Base-by-base conservation (phyloP, 2,888 invertebrate species). In the Hedychridium roseum region DNA sequence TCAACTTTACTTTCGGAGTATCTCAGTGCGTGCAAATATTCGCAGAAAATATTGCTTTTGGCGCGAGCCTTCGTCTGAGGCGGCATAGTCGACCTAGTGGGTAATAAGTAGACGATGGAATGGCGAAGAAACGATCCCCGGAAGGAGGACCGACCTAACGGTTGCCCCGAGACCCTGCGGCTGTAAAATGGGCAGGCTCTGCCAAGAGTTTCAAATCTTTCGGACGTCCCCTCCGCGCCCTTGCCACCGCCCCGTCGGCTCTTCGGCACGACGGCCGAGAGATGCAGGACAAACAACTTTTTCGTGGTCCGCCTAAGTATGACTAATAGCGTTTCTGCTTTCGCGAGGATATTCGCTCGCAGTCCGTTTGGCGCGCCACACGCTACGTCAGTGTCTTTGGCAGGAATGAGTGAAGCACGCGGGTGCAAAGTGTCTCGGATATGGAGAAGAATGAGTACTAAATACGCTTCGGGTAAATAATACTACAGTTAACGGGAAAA, bases 231-330 rank as follows among this genome's bases (percentile, higher is more conserved):
- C 17, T 34, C 31, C 15, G 16, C 41, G 35, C 35, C 34, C 41
- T 44, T 46, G 46, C 31, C 40, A 43, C 48, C 43, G 44, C 35
- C 49, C 59, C 58, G 51, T 54, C 55, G 55, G 54, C 54, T 57
- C 55, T 58, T 60, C 59, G 46, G 52, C 44, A 37, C 43, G 50
- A 50, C 64, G 57, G 62, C 60, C 61, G 55, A 54, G 57, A 66
- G 66, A 67, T 67, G 67, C 71, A 69, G 71, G 74, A 71, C 74
- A 74, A 75, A 74, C 76, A 74, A 76, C 73, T 76, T 74, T 70
- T 71, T 74, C 70, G 66, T 69, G 65, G 66, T 66, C 57, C 67
- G 62, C 60, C 58, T 57, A 64, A 66, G 62, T 60, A 71, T 71
- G 68, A 70, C 53, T 71, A 66, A 71, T 68, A 60, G 61, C 58